These are phyloP conservation scores for Halesus radiatus DNA, from an alignment of 1,140 invertebrate species.

Conservation along the genomic window DNA sequence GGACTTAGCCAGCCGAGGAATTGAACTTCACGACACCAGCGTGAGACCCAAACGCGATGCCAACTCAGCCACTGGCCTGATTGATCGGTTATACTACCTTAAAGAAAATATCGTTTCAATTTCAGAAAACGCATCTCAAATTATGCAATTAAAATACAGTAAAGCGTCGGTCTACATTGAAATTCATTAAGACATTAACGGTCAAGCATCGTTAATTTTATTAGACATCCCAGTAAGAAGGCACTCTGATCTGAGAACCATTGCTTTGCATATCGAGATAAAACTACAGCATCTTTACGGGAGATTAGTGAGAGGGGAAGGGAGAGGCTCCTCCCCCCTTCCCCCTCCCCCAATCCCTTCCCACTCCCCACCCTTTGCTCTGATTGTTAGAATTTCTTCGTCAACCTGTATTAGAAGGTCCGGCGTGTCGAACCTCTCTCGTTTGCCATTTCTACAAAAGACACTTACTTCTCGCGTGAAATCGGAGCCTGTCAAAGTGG, in stretches of 20 bases:
- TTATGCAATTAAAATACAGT: too few species aligned
- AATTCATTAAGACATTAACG: too few species aligned
- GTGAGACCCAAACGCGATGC: too few species aligned
- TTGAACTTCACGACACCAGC: too few species aligned
- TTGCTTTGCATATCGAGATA: background rate
- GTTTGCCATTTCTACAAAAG: slow-evolving; percentile 9
- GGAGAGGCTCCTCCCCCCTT: background rate
- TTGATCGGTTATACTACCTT: too few species aligned
- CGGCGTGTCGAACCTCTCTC: background rate
- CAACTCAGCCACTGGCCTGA: too few species aligned
- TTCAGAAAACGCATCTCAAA: too few species aligned
- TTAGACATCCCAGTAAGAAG: background rate
- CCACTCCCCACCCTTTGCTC: background rate
- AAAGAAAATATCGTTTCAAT: too few species aligned
- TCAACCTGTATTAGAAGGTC: background rate
- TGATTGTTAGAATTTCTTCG: background rate
- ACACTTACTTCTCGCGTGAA: background rate
- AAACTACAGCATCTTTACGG: background rate
- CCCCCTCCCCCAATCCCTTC: too few species aligned
- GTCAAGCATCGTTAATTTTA: background rate
- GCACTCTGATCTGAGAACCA: background rate
- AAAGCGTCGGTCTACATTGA: too few species aligned
- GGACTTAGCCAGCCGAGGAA: too few species aligned
- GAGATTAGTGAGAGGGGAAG: background rate
- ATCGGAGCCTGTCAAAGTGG: too few species aligned